These are phyloP conservation scores for Tipula helvola DNA, from an alignment of 2,888 invertebrate genomes.

Conservation along the genomic window DNA sequence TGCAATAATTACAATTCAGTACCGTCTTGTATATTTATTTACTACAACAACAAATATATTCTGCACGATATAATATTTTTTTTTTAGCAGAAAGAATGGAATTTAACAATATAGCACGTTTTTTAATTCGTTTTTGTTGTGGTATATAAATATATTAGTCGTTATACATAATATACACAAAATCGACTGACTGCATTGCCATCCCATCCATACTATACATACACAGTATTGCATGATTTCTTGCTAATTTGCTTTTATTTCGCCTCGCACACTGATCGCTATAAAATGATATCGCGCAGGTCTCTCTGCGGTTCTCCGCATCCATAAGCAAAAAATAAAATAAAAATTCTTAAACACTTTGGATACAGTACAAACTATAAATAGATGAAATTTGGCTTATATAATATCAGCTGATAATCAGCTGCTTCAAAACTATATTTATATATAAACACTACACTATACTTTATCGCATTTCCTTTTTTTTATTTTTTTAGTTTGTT, in stretches of 20 bases:
- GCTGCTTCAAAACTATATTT: not conserved
- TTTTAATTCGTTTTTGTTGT: not conserved
- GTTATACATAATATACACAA: not conserved
- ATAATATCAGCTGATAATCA: not conserved
- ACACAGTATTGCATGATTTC: not conserved
- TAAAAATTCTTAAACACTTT: not conserved
- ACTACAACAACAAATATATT: not conserved
- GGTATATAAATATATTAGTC: not conserved
- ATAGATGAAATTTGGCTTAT: not conserved
- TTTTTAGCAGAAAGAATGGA: not conserved
- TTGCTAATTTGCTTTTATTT: constrained; percentile 8
- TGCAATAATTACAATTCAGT: constrained; percentile 5
- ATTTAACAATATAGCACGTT: constrained; percentile 8
- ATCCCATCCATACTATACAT: not conserved
- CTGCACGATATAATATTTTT: not conserved
- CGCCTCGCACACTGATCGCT: constrained; percentile 9
- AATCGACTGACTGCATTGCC: not conserved
- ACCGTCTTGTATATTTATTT: not conserved
- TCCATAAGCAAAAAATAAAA: not conserved
- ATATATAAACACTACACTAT: not conserved
- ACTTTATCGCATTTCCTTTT: not conserved
- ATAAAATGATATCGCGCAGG: not conserved
- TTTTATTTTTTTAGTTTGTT: not conserved
- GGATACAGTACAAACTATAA: not conserved
- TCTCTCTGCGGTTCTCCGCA: not conserved